Percentiles rank a stretch among this genome's conserved stretches.
Conservation (phyloP, 2,888 invertebrate species). For the Cylindroiulus punctatus region DNA sequence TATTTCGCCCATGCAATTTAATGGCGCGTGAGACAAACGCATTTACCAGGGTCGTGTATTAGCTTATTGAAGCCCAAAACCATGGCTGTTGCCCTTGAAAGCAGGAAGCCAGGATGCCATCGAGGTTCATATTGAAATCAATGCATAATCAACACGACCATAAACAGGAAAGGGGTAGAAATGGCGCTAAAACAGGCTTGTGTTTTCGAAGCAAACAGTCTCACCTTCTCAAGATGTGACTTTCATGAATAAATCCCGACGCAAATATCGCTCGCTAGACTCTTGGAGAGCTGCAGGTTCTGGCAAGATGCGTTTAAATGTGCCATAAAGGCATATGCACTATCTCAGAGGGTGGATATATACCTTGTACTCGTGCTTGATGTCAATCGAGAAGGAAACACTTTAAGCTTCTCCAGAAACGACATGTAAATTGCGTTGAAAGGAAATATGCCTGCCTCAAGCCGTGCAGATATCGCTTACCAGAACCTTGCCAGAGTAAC, state of each 20-base stretch:
- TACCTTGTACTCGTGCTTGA: not conserved
- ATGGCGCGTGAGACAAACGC: not conserved
- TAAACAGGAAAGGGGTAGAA: not conserved
- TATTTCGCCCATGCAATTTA: not conserved
- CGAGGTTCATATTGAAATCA: not conserved
- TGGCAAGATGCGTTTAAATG: not conserved
- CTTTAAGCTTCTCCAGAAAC: not conserved
- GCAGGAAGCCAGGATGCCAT: not conserved
- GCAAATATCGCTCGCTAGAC: not conserved
- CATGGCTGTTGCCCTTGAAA: not conserved
- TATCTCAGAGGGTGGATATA: not conserved
- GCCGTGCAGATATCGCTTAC: not conserved
- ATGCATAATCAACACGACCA: not conserved
- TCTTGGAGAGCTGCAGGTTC: not conserved
- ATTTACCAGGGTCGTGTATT: not conserved
- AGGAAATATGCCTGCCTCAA: not conserved
- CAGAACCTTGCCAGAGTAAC: not conserved
- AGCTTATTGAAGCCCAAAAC: constrained; percentile 15
- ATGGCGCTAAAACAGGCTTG: not conserved
- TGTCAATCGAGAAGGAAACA: not conserved
- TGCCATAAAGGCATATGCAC: constrained; percentile 16
- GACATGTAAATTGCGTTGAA: constrained; percentile 19
- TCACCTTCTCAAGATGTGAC: not conserved
- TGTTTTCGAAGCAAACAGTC: not conserved
- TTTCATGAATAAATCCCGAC: not conserved